Evolutionary conservation across 2,113 vertebrate genomes (phyloP).

Genomic region (Sapayoa aenigma): DNA sequence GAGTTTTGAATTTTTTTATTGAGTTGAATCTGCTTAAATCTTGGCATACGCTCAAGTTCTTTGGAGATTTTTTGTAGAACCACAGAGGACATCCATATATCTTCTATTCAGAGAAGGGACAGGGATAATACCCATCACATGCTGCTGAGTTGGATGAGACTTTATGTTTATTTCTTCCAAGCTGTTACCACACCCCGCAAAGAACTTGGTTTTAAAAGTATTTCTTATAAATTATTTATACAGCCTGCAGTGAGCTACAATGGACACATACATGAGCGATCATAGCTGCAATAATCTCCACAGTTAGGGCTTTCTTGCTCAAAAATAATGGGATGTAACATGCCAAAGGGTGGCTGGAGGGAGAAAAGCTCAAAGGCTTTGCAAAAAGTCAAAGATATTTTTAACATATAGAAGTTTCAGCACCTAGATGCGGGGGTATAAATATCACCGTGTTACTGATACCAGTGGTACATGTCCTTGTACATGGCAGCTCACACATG

Average conservation of each 20-base stretch:
- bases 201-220: not conserved
- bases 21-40: not conserved
- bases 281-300: not conserved
- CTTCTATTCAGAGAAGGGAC: not conserved
- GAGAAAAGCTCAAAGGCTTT: not conserved
- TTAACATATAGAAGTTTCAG: not conserved
- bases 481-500: rapidly evolving
- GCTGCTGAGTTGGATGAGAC: not conserved
- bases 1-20: not conserved
- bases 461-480: not conserved
- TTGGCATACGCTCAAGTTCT: not conserved
- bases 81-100: not conserved
- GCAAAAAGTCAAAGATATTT: not conserved
- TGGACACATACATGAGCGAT: not conserved
- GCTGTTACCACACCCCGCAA: not conserved
- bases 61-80: not conserved
- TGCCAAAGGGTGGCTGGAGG: not conserved
- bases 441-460: not conserved
- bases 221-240: not conserved
- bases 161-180: not conserved
- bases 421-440: rapidly evolving
- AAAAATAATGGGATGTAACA: not conserved
- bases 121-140: not conserved
- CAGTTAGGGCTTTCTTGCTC: not conserved
- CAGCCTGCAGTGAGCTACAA: not conserved